phyloP scores from a whole-genome alignment of 2,888 invertebrate species.

The Phyllotreta cruciferae region DNA sequence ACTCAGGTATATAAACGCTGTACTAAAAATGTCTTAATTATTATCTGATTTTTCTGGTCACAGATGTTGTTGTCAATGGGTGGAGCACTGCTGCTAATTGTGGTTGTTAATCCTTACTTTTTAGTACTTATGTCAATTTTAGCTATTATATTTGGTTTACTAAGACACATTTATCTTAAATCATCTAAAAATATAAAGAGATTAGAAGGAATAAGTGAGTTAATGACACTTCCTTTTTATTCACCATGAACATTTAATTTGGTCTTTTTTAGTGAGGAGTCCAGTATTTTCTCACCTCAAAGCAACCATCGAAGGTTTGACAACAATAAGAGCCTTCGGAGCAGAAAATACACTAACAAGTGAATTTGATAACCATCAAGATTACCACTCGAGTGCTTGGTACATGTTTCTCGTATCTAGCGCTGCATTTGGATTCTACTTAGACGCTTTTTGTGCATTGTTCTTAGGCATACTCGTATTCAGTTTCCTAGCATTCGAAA shows the following conservation, averaged over 20 bases:
- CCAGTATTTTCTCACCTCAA: conserved; percentile 79
- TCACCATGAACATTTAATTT: neutral
- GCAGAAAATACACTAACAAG: conserved; percentile 67
- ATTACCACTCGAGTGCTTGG: conserved; percentile 76
- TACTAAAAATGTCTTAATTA: neutral
- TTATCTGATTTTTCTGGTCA: conserved; percentile 37
- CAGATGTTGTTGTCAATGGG: conserved; percentile 60
- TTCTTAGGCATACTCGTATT: conserved; percentile 71
- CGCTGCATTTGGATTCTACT: conserved; percentile 73
- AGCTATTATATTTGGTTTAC: conserved; percentile 66
- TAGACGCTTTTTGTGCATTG: conserved; percentile 71
- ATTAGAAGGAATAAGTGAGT: conserved; percentile 71
- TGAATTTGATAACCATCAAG: conserved; percentile 69
- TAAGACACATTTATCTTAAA: conserved; percentile 71
- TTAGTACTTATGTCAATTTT: conserved; percentile 63
- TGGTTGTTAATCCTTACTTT: conserved; percentile 63
- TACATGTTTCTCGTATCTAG: conserved; percentile 68
- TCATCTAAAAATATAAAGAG: conserved; percentile 75
- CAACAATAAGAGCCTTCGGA: conserved; percentile 77
- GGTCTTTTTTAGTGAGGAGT: conserved; percentile 68
- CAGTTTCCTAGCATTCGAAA: conserved; percentile 68
- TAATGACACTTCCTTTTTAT: neutral
- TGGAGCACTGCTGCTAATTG: conserved; percentile 65
- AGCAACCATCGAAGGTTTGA: conserved; percentile 76
- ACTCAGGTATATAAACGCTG: conserved; percentile 12